Evolutionary conservation across 2,113 vertebrate species (phyloP).

Genomic region (Megaleporinus macrocephalus): DNA sequence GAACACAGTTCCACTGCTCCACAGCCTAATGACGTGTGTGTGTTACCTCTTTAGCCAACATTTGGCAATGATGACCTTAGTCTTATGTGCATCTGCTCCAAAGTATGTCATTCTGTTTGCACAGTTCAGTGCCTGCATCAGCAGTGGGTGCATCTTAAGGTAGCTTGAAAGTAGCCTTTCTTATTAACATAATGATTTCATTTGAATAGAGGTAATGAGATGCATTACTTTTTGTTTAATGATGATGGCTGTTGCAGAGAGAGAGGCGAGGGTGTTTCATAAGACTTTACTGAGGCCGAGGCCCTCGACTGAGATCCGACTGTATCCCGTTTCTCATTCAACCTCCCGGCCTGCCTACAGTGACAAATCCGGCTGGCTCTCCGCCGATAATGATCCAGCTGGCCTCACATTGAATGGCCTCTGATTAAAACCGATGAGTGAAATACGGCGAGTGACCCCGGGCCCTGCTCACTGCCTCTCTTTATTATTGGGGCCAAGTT

Average conservation of each 20-base stretch:
- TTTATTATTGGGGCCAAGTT: neutral
- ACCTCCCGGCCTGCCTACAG: neutral
- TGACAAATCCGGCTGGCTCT: slow-evolving; percentile 17
- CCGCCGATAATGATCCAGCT: slow-evolving; percentile 44
- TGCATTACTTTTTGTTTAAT: neutral
- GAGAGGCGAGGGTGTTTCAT: neutral
- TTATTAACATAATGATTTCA: too few relatives aligned
- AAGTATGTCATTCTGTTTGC: too few relatives aligned
- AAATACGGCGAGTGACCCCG: neutral
- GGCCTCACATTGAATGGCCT: slow-evolving; percentile 26
- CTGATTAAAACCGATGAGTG: slow-evolving; percentile 33
- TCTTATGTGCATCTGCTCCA: too few relatives aligned
- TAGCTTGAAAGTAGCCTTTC: too few relatives aligned
- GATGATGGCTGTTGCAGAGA: neutral
- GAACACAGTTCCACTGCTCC: too few relatives aligned
- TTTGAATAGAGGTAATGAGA: too few relatives aligned
- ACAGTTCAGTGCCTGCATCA: too few relatives aligned
- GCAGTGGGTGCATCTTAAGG: too few relatives aligned
- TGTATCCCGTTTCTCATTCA: neutral
- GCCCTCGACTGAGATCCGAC: slow-evolving; percentile 3
- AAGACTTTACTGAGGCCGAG: neutral
- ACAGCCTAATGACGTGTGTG: too few relatives aligned
- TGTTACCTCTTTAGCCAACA: too few relatives aligned
- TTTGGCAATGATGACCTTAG: too few relatives aligned
- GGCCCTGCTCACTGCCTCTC: neutral